Conservation (phyloP, 2,797 vertebrate species). For the Steatocranus sp. region DNA sequence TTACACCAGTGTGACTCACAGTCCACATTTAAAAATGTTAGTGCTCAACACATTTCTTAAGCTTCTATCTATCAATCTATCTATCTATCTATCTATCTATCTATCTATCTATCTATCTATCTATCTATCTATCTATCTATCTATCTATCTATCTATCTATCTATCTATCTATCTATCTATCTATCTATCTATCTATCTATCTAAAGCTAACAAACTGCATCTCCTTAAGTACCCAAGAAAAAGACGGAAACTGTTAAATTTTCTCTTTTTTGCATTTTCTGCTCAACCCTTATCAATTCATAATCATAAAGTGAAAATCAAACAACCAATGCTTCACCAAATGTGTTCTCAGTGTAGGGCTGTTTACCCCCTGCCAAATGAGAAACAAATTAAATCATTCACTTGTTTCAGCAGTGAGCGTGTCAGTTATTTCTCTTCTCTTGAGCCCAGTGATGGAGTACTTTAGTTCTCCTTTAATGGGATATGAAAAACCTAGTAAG, state of each 20-base stretch:
- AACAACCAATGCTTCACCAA: not conserved
- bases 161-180: too few species aligned
- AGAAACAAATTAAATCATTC: conserved; percentile 71
- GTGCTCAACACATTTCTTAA: not conserved
- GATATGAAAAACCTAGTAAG: conserved; percentile 62
- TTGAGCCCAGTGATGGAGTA: conserved; percentile 46
- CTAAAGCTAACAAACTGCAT: not conserved
- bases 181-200: not conserved
- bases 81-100: too few species aligned
- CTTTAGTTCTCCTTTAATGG: conserved; percentile 68
- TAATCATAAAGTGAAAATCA: not conserved
- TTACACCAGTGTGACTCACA: not conserved
- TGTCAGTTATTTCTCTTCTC: conserved; percentile 66
- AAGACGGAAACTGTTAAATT: not conserved
- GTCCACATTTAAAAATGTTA: not conserved
- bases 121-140: too few species aligned
- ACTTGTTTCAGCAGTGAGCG: conserved; percentile 49
- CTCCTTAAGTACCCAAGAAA: not conserved
- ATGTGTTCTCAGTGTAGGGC: conserved; percentile 7
- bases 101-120: too few species aligned
- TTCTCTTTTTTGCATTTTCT: not conserved
- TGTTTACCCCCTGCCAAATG: not conserved
- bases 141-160: too few species aligned
- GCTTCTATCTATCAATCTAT: not conserved
- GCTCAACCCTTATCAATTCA: not conserved